Conservation (phyloP, 1,140 invertebrate species). For the Sweltsa coloradensis region DNA sequence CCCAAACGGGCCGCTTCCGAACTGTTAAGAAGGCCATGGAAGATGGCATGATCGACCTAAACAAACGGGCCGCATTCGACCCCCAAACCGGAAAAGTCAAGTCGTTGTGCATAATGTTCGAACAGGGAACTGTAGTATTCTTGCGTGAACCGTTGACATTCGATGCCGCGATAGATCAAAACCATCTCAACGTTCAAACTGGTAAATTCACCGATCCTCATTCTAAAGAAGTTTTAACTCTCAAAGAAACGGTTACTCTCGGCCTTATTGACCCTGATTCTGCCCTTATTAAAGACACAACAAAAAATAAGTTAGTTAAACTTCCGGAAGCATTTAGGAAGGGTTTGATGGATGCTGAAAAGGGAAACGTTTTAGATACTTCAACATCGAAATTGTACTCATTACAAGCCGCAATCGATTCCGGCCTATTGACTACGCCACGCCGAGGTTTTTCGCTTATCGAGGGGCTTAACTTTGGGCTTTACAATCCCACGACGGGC, state of each 20-base stretch:
- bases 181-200: slow-evolving; percentile 53
- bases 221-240: slow-evolving; percentile 51
- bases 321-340: slow-evolving; percentile 74
- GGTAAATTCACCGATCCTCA: slow-evolving; percentile 64
- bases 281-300: slow-evolving; percentile 74
- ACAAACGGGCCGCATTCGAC: slow-evolving; percentile 52
- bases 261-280: slow-evolving; percentile 80
- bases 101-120: slow-evolving; percentile 56
- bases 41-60: slow-evolving; percentile 55
- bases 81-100: slow-evolving; percentile 46
- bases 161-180: slow-evolving; percentile 60
- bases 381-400: slow-evolving; percentile 66
- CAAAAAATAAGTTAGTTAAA: slow-evolving; percentile 67
- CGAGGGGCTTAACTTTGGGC: slow-evolving; percentile 65
- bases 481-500: slow-evolving; percentile 71
- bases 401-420: slow-evolving; percentile 59
- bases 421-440: slow-evolving; percentile 59
- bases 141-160: slow-evolving; percentile 58
- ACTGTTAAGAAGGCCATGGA: slow-evolving; percentile 55
- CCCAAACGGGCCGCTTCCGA: slow-evolving; percentile 57
- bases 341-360: slow-evolving; percentile 77
- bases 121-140: slow-evolving; percentile 57
- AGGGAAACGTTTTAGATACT: slow-evolving; percentile 70
- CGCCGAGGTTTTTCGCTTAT: slow-evolving; percentile 64
- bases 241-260: slow-evolving; percentile 70